Evolutionary conservation across 2,888 invertebrate genomes (phyloP), one percentile per base, ranked within the genome.

Genomic region (Chaetoderma sp.): DNA sequence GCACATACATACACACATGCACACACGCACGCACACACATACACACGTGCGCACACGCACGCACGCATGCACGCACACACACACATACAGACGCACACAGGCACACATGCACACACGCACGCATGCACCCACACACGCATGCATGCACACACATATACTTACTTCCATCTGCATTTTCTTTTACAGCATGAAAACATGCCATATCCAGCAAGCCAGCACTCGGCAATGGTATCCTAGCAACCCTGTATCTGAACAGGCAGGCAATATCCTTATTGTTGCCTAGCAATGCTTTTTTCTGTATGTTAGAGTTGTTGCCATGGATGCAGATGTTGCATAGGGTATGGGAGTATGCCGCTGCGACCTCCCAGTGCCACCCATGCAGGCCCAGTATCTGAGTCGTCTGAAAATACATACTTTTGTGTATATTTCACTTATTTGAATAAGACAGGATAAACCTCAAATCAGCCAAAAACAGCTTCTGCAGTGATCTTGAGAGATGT

Each of bases 291-390:
- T 75, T 72, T 67, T 83, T 85, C 75, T 84, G 83, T 52, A 85
- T 81, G 42, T 68, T 70, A 16, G 84, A 80, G 16, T 76, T 79
- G 33, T 58, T 65, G 1, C 83, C 85, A 72, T 82, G 74, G 27
- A 85, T 71, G 62, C 79, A 78, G 59, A 85, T 79, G 57, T 83
- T 79, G n/a, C 79, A 77, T 36, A 85, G 70, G 36, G 80, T 70
- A 54, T 83, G 83, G 1, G 80, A 76, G 72, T 85, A 85, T 0
- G 78, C 79, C 44, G 83, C 72, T 27, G 80, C 83, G 4, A 84
- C 80, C 70, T 85, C 85, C 85, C 85, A 85, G 52, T 81, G 81
- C 85, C 85, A 85, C 33, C 82, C 81, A 65, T 78, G 77, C 5
- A 85, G 65, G 25, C 85, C 85, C 23, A 80, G 78, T 4, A 67